A percentile compares a stretch with the other conserved stretches of the same genome.
Conservation (phyloP, 1,140 invertebrate genomes). For the Drosophila suzukii region DNA sequence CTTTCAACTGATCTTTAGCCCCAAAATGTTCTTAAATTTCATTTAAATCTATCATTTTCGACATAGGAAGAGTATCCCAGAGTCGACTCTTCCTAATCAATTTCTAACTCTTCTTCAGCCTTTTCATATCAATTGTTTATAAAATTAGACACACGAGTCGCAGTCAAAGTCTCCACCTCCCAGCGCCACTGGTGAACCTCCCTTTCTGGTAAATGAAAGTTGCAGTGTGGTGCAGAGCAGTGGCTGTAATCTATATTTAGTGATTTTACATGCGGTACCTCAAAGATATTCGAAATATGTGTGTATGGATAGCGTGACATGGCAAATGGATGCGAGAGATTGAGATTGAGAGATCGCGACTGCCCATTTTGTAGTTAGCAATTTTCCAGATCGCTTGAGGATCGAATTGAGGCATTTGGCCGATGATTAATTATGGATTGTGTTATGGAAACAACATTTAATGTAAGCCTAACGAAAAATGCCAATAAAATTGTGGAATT, state of each 20-base stretch:
- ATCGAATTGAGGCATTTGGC: slow-evolving; percentile 55
- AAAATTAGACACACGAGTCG: slow-evolving; percentile 70
- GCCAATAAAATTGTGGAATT: slow-evolving; percentile 11
- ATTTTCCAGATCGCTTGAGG: slow-evolving; percentile 71
- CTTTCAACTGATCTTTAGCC: too few species aligned
- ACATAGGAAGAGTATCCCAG: neutral
- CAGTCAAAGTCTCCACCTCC: slow-evolving; percentile 11
- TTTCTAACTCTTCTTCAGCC: neutral
- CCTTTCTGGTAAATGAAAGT: slow-evolving; percentile 70
- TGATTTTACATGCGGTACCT: slow-evolving; percentile 81
- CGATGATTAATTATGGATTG: slow-evolving; percentile 44
- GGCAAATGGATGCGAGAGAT: slow-evolving; percentile 10
- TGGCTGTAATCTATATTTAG: slow-evolving; percentile 83
- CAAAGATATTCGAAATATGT: slow-evolving; percentile 78
- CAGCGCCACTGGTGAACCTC: slow-evolving; percentile 6
- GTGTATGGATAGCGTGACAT: slow-evolving; percentile 41
- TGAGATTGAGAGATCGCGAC: slow-evolving; percentile 27
- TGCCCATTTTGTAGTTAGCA: slow-evolving; percentile 70
- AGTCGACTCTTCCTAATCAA: neutral
- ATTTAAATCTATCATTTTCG: neutral
- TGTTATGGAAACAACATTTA: slow-evolving; percentile 14
- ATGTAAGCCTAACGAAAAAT: slow-evolving; percentile 39
- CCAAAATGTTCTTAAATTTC: too few species aligned
- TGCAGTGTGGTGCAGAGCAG: slow-evolving; percentile 63
- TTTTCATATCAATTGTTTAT: slow-evolving; percentile 76